Conservation (phyloP, 2,797 vertebrate genomes). For the Chelmon rostratus region DNA sequence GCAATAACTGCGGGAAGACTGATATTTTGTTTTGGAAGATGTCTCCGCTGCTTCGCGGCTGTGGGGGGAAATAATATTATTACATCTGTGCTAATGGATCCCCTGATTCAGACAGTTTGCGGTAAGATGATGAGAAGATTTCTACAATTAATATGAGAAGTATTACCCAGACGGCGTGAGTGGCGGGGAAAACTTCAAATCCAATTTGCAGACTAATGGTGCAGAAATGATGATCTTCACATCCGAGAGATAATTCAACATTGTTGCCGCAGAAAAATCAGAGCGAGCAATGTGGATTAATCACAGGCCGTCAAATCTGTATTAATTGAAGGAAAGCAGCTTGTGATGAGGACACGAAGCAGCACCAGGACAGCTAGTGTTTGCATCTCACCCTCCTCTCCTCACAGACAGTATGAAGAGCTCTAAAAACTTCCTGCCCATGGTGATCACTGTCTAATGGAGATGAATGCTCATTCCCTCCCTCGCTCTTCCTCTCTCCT, state of each 20-base stretch:
- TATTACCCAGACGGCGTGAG: slow-evolving; percentile 33
- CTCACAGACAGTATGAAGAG: slow-evolving; percentile 70
- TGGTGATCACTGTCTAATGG: slow-evolving; percentile 79
- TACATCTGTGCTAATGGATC: slow-evolving; percentile 62
- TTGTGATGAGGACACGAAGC: slow-evolving; percentile 63
- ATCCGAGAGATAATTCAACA: slow-evolving; percentile 45
- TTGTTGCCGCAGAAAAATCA: slow-evolving; percentile 33
- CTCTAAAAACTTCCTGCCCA: slow-evolving; percentile 70
- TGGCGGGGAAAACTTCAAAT: slow-evolving; percentile 53
- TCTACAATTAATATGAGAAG: slow-evolving; percentile 58
- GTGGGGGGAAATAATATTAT: slow-evolving; percentile 51
- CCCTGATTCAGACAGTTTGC: slow-evolving; percentile 51
- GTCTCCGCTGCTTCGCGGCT: slow-evolving; percentile 41
- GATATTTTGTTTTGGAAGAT: slow-evolving; percentile 55
- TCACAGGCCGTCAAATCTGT: slow-evolving; percentile 56
- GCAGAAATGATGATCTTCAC: slow-evolving; percentile 54
- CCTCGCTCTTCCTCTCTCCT: slow-evolving; percentile 1
- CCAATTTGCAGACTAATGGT: slow-evolving; percentile 59
- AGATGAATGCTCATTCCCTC: slow-evolving; percentile 70
- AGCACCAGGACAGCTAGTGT: slow-evolving; percentile 52
- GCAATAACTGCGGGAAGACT: slow-evolving; percentile 54
- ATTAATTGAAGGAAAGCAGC: slow-evolving; percentile 69
- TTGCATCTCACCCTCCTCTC: slow-evolving; percentile 27
- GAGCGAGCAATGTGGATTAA: slow-evolving; percentile 54
- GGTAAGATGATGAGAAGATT: slow-evolving; percentile 50